Evolutionary conservation across 2,888 invertebrate species (phyloP).

Genomic region (Leptogaster cylindrica): DNA sequence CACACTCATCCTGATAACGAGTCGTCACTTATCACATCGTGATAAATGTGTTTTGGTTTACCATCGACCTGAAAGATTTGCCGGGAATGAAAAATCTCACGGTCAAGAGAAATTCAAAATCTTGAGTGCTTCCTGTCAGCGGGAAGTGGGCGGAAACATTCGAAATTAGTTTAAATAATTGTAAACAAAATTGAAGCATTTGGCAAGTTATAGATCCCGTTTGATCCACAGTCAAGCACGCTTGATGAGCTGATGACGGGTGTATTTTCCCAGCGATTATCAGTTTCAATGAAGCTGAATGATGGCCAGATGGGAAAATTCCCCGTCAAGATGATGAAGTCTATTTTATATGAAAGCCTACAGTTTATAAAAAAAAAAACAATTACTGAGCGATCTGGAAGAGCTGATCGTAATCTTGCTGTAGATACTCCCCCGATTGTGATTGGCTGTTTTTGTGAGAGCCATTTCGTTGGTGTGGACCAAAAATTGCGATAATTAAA

Average conservation of each 20-base stretch:
- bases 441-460: neutral
- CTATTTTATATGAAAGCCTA: constrained; percentile 11
- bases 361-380: constrained; percentile 25
- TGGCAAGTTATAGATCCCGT: constrained; percentile 21
- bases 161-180: neutral
- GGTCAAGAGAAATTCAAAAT: constrained; percentile 30
- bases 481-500: neutral
- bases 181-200: constrained; percentile 12
- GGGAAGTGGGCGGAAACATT: constrained; percentile 19
- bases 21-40: neutral
- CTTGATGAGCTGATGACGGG: constrained; percentile 2
- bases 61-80: neutral
- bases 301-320: constrained; percentile 24
- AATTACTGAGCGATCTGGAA: constrained; percentile 1
- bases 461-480: too few species aligned
- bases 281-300: neutral
- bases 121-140: constrained; percentile 26
- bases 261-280: neutral
- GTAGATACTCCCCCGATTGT: neutral
- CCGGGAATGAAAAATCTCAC: constrained; percentile 17
- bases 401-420: neutral
- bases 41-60: neutral
- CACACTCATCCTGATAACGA: constrained; percentile 1
- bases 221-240: constrained; percentile 10
- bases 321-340: neutral